Percentiles rank a stretch among this genome's conserved stretches.
Evolutionary conservation across 1,140 invertebrate species (phyloP).

Genomic region (Microplitis mediator): DNA sequence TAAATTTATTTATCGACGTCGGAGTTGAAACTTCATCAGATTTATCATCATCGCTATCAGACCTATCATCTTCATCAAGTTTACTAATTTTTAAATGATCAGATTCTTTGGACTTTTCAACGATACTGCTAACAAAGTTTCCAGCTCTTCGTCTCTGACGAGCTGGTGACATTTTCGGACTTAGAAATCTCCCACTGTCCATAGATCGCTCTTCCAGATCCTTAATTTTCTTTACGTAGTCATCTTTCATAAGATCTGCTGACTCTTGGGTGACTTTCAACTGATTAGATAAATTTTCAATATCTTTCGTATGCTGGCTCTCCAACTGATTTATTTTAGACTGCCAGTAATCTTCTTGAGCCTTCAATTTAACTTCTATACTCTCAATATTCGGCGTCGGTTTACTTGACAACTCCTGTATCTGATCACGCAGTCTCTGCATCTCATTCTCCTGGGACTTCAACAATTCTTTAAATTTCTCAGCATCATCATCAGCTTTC

Average conservation of each 20-base stretch:
- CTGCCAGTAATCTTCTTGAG: slow-evolving; percentile 58
- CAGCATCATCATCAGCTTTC: slow-evolving; percentile 4
- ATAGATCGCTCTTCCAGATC: slow-evolving; percentile 49
- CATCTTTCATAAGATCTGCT: slow-evolving; percentile 44
- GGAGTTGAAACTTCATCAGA: not conserved
- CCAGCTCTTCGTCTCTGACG: not conserved
- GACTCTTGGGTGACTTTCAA: slow-evolving; percentile 52
- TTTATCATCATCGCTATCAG: not conserved
- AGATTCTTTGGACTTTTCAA: too few species aligned
- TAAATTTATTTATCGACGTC: not conserved
- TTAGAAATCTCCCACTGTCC: slow-evolving; percentile 23
- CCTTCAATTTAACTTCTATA: slow-evolving; percentile 51
- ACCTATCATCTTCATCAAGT: not conserved
- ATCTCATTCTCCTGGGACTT: slow-evolving; percentile 55
- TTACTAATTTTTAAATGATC: too few species aligned
- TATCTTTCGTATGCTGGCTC: slow-evolving; percentile 49
- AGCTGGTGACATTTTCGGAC: not conserved
- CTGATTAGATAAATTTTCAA: slow-evolving; percentile 51
- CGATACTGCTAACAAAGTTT: not conserved
- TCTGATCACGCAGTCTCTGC: slow-evolving; percentile 45
- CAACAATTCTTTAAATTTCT: slow-evolving; percentile 43
- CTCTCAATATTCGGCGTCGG: slow-evolving; percentile 49
- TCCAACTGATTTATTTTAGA: slow-evolving; percentile 55
- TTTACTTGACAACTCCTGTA: slow-evolving; percentile 43
- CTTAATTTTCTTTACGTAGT: slow-evolving; percentile 54